A percentile compares a stretch with the other conserved stretches of the same genome.
Evolutionary conservation across 2,888 invertebrate genomes (phyloP).

Genomic region (Melanchra persicariae): DNA sequence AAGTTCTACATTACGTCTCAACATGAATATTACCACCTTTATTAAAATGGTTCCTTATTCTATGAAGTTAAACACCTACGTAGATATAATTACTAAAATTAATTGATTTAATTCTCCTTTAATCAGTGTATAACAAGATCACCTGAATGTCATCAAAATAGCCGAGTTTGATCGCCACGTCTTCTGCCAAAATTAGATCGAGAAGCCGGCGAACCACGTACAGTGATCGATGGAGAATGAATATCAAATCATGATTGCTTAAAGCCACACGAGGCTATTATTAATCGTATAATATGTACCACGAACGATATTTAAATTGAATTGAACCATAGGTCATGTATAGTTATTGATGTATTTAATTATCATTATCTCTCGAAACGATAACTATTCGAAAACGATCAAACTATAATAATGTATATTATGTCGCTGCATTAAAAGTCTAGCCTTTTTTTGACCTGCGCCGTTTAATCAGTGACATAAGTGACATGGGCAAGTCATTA

Average conservation of each 20-base stretch:
- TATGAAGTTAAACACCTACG: not conserved
- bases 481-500: too few species aligned
- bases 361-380: too few species aligned
- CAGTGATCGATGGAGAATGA: slow-evolving; percentile 24
- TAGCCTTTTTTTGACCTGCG: too few species aligned
- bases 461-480: too few species aligned
- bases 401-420: too few species aligned
- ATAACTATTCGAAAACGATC: too few species aligned
- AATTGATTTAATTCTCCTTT: slow-evolving; percentile 1
- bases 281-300: not conserved
- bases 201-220: slow-evolving; percentile 17
- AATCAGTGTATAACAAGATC: not conserved
- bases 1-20: too few species aligned
- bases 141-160: not conserved
- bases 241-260: slow-evolving; percentile 23
- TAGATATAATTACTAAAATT: slow-evolving; percentile 7
- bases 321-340: not conserved
- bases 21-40: not conserved
- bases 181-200: slow-evolving; percentile 20
- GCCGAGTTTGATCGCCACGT: slow-evolving; percentile 18
- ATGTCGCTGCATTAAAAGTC: too few species aligned
- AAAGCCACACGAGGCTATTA: not conserved
- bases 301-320: not conserved
- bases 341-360: too few species aligned
- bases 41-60: not conserved